A percentile compares a stretch with the other conserved stretches of the same genome.
These are phyloP conservation scores for Hydropsyche betteni DNA, from an alignment of 2,888 invertebrate species.

Conservation along the genomic window DNA sequence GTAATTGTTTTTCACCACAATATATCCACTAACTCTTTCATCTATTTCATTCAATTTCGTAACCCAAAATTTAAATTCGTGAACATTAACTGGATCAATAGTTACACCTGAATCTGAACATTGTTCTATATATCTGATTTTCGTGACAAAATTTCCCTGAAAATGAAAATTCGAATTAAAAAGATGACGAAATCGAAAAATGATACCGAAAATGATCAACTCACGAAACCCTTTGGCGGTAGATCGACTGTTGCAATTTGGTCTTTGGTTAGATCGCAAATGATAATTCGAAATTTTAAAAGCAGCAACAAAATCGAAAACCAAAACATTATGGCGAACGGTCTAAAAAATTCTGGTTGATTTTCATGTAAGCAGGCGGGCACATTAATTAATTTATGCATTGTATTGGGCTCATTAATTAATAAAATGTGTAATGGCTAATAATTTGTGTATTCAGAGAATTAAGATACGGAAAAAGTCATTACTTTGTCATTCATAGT, in stretches of 20 bases:
- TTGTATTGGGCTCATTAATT: neutral
- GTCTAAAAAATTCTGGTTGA: neutral
- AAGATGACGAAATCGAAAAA: too few relatives aligned
- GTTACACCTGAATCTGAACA: neutral
- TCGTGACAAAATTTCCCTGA: neutral
- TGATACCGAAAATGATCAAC: neutral
- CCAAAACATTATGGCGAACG: neutral
- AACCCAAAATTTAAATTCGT: neutral
- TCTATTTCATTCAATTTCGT: neutral
- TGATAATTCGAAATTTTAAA: neutral
- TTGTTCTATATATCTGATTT: neutral
- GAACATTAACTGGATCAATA: neutral
- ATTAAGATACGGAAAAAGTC: too few relatives aligned
- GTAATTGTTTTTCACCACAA: too few relatives aligned
- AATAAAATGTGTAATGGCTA: too few relatives aligned
- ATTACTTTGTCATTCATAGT: too few relatives aligned
- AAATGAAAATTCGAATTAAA: neutral
- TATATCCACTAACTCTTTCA: too few relatives aligned
- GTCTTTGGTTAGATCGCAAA: neutral
- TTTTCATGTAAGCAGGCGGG: too few relatives aligned
- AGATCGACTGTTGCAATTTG: neutral
- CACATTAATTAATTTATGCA: too few relatives aligned
- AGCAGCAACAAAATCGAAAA: neutral
- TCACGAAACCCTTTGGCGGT: neutral
- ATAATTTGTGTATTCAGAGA: too few relatives aligned